Evolutionary conservation across 2,113 vertebrate species (phyloP).

Genomic region (Mungos mungo): DNA sequence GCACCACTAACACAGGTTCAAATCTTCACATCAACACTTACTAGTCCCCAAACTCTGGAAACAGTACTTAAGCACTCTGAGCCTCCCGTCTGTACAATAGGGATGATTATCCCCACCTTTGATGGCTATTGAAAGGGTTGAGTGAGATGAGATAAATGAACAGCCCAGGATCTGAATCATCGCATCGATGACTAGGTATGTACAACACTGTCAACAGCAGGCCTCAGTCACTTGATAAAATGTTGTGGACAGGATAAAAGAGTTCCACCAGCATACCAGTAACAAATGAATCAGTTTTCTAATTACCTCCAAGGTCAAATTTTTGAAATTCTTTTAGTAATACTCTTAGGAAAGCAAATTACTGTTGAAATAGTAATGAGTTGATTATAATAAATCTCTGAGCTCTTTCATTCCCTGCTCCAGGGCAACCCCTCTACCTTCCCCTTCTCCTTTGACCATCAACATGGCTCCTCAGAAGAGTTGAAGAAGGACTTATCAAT

Average conservation of each 20-base stretch:
- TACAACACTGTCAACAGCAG: not conserved
- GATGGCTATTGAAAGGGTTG: not conserved
- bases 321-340: slow-evolving; percentile 41
- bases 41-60: not conserved
- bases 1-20: not conserved
- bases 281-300: not conserved
- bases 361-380: slow-evolving; percentile 13
- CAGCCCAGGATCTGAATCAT: not conserved
- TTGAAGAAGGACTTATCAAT: not conserved
- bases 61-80: not conserved
- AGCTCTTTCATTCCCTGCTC: not conserved
- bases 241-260: not conserved
- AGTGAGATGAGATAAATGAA: not conserved
- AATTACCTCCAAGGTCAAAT: slow-evolving; percentile 39
- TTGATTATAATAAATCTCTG: not conserved
- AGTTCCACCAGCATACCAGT: not conserved
- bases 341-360: slow-evolving; percentile 22
- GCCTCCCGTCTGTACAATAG: not conserved
- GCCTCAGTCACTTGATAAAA: slow-evolving; percentile 8
- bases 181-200: not conserved
- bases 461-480: not conserved
- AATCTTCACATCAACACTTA: not conserved
- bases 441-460: not conserved
- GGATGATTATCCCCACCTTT: not conserved
- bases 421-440: not conserved